Evolutionary conservation across 2,797 vertebrate genomes (phyloP), one percentile per base, ranked within the genome.

Genomic region (Rhinella marina): DNA sequence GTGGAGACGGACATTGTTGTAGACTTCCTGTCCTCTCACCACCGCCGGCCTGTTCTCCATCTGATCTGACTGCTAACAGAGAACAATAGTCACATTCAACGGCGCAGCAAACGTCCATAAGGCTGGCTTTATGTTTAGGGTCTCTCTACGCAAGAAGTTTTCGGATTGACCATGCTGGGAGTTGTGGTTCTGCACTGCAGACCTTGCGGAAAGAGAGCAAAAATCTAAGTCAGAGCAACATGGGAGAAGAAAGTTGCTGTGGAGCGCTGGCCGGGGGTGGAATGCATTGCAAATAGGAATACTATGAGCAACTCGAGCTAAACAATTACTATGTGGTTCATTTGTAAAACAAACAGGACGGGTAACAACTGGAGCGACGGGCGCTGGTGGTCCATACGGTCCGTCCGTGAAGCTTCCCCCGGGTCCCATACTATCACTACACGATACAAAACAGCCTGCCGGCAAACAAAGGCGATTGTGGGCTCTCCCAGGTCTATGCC

Each of bases 391-490:
- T 5, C 41, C 41, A 27, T 25, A 64, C 8, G 21, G 59, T 23
- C 59, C 59, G 5, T 61, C 25, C 25, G 13, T 25, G 64, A 13
- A 27, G n/a, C 64, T 12, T 27, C 7, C 7, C 7, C 68, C 25
- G 41, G 29, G 16, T 14, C n/a, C 25, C 21, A 12, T 82, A 70
- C 14, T 56, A 17, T 54, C 50, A 82, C 41, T 6, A 21, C 56
- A 41, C 16, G 21, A 7, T 19, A 32, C 73, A 13, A 81, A 50
- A 23, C 5, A 81, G 10, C 10, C 78, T 23, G 27, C 27, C 21
- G 57, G 68, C 54, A 75, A 84, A 84, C 64, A 86, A 87, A 78
- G 86, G 14, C 66, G 78, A 29, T 66, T 56, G 62, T 84, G 61
- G 70, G 81, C 73, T 48, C 86, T 23, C 27, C 59, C 57, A 25